Percentiles rank a stretch among this genome's conserved stretches.
phyloP scores from a whole-genome alignment of 2,797 vertebrate species.

The Leontocebus nigricollis region DNA sequence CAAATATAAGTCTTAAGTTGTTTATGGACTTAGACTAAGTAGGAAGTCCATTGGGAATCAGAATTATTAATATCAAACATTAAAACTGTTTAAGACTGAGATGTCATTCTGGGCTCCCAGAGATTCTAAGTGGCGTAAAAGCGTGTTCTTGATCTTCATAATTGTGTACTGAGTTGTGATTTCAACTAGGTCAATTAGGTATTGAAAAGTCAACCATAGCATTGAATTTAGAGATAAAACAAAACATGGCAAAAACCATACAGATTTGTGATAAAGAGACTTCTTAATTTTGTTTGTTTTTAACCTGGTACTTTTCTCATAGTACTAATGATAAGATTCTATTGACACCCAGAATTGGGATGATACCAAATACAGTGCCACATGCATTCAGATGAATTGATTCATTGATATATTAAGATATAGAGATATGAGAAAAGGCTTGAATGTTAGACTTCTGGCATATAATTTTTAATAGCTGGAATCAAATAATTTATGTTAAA shows the following conservation, averaged over 20 bases:
- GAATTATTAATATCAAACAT: neutral
- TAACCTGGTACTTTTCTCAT: neutral
- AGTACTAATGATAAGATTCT: neutral
- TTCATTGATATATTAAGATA: neutral
- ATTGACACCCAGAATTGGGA: neutral
- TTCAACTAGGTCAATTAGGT: neutral
- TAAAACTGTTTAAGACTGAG: neutral
- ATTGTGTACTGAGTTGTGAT: neutral
- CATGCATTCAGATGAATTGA: neutral
- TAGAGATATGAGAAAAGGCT: neutral
- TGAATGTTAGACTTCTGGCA: neutral
- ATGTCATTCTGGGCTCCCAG: neutral
- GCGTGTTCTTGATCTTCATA: neutral
- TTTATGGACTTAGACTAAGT: slow-evolving; percentile 17
- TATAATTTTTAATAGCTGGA: neutral
- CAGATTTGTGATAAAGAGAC: neutral
- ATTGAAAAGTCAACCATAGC: neutral
- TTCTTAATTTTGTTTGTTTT: neutral
- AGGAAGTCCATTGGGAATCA: neutral
- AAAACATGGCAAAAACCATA: neutral
- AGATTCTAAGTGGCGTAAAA: neutral
- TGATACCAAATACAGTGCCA: neutral
- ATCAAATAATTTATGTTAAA: neutral
- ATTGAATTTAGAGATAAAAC: slow-evolving; percentile 23
- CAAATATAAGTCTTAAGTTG: neutral